Evolutionary conservation across 2,888 invertebrate species (phyloP).

Genomic region (Agrenia bidenticulata): DNA sequence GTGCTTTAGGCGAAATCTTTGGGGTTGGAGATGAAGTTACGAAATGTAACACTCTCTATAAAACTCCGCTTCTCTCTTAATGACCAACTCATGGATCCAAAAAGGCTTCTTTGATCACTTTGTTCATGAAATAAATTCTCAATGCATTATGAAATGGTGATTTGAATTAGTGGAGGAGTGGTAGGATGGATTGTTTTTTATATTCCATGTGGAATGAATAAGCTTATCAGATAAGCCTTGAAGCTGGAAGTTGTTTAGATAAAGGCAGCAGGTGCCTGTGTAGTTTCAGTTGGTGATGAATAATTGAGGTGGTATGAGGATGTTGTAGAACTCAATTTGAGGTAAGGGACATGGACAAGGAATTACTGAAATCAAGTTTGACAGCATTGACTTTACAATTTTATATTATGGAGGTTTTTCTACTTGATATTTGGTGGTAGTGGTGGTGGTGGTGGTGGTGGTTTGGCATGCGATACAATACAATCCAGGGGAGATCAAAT

Average conservation of each 20-base stretch:
- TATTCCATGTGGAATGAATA: too few species aligned
- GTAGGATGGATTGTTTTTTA: too few species aligned
- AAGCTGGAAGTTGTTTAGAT: too few species aligned
- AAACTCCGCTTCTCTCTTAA: conserved; percentile 23
- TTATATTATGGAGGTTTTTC: not conserved
- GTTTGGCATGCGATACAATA: conserved; percentile 4
- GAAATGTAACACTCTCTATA: not conserved
- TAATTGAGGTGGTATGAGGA: too few species aligned
- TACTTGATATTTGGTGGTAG: not conserved
- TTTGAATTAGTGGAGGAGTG: too few species aligned
- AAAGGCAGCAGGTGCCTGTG: too few species aligned
- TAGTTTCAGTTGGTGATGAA: too few species aligned
- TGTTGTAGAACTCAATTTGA: too few species aligned
- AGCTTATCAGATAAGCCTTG: too few species aligned
- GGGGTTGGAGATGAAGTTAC: conserved; percentile 41
- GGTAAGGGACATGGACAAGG: conserved; percentile 22
- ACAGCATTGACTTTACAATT: conserved; percentile 29
- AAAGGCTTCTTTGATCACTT: not conserved
- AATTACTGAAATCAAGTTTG: conserved; percentile 42
- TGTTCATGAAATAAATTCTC: not conserved
- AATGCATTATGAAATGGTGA: too few species aligned
- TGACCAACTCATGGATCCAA: conserved; percentile 12
- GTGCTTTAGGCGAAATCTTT: conserved; percentile 51
- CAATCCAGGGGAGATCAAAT: too few species aligned
- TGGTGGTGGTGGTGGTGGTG: not conserved